phyloP scores from a whole-genome alignment of 2,113 vertebrate genomes.

The Dasyornis broadbenti region DNA sequence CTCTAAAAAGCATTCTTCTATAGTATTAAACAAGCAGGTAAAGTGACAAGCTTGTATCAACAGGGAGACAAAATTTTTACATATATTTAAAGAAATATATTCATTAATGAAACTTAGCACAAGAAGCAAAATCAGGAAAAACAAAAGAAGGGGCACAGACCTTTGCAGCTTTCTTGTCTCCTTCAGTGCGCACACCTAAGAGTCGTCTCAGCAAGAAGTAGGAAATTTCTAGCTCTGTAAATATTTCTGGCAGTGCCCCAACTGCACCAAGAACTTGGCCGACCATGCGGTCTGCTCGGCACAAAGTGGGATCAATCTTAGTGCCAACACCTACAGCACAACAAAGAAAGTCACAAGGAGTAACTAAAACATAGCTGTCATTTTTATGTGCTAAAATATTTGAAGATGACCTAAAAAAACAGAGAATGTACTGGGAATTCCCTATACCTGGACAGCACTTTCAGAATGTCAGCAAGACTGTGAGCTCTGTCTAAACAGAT shows the following conservation, averaged over 20 bases:
- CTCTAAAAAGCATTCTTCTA: neutral
- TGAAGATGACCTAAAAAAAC: neutral
- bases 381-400: neutral
- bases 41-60: neutral
- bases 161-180: conserved; percentile 98
- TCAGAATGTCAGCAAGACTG: neutral
- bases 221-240: conserved; percentile 97
- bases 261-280: conserved; percentile 96
- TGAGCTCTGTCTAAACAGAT: neutral
- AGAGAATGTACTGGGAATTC: neutral
- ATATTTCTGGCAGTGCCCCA: conserved; percentile 94
- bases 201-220: conserved; percentile 93
- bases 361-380: neutral
- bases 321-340: conserved; percentile 88
- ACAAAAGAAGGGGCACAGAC: conserved; percentile 45
- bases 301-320: conserved; percentile 96
- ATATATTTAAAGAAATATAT: neutral
- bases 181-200: conserved; percentile 93
- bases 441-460: neutral
- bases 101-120: neutral
- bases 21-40: neutral
- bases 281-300: conserved; percentile 96
- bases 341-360: neutral
- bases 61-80: neutral
- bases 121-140: neutral